Conservation (phyloP, 92 coral and sea anemone genomes). For the Epizoanthus scotinus region DNA sequence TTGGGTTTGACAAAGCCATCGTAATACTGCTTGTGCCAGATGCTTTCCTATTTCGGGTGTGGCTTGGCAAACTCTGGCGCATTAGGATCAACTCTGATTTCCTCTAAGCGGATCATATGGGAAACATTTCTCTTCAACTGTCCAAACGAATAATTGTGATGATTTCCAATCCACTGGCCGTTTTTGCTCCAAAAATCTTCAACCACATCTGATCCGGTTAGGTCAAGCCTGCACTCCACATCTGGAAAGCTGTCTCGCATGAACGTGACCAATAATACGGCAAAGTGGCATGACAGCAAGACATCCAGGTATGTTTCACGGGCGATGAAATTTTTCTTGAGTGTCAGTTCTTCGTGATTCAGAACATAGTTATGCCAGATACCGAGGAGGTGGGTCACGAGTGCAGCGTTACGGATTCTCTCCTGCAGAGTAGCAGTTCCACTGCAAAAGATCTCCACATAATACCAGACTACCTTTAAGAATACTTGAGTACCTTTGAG, state of each 20-base stretch:
- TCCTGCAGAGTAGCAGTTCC: conserved; percentile 15
- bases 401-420: conserved; percentile 46
- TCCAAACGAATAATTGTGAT: conserved; percentile 53
- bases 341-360: background rate
- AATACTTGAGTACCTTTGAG: conserved; percentile 37
- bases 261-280: conserved; percentile 53
- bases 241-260: conserved; percentile 54
- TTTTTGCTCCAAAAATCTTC: conserved; percentile 41
- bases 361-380: conserved; percentile 51
- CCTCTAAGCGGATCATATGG: conserved; percentile 57
- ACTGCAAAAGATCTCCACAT: conserved; percentile 44
- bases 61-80: conserved; percentile 38
- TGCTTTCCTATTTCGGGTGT: conserved; percentile 33
- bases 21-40: conserved; percentile 28
- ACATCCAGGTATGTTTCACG: conserved; percentile 36
- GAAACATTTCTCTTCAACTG: conserved; percentile 9
- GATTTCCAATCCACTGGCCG: conserved; percentile 38
- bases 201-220: conserved; percentile 48
- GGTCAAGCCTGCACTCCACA: conserved; percentile 41
- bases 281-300: conserved; percentile 51
- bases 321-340: conserved; percentile 37
- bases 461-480: conserved; percentile 3
- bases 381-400: conserved; percentile 48
- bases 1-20: background rate
- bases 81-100: conserved; percentile 5